phyloP scores from a whole-genome alignment of 2,888 invertebrate species.

The Choristoneura rosaceana region DNA sequence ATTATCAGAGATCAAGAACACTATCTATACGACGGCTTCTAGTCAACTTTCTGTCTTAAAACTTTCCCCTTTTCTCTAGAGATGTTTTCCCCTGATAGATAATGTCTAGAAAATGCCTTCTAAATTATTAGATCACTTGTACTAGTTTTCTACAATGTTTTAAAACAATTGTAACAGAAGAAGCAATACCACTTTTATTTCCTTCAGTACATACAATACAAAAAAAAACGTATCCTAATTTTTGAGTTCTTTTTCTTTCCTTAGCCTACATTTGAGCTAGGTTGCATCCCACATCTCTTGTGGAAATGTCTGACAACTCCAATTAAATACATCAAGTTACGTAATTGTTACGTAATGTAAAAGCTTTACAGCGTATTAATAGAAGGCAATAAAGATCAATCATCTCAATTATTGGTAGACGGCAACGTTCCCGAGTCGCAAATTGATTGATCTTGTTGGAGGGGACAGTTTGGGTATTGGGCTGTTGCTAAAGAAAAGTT shows the following conservation, averaged over 20 bases:
- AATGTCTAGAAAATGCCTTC: background rate
- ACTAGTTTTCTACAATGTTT: background rate
- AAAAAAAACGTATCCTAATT: too few species aligned
- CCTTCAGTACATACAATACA: too few species aligned
- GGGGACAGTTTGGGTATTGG: background rate
- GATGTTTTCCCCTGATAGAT: background rate
- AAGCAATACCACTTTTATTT: background rate
- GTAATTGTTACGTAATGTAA: background rate
- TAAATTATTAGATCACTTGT: background rate
- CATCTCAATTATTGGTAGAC: slow-evolving; percentile 9
- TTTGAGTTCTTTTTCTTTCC: too few species aligned
- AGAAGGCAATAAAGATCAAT: slow-evolving; percentile 27
- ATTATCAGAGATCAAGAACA: too few species aligned
- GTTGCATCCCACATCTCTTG: too few species aligned
- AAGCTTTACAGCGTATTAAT: slow-evolving; percentile 35
- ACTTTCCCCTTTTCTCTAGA: background rate
- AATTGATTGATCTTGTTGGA: slow-evolving; percentile 8
- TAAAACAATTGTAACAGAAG: background rate
- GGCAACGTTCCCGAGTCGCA: background rate
- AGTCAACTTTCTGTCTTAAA: background rate
- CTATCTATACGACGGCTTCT: background rate
- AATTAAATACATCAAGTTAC: background rate
- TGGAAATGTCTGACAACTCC: background rate
- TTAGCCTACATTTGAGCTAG: too few species aligned
- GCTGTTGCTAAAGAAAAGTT: background rate